Base-by-base conservation (phyloP, 2,888 invertebrate species). In the Sabellastarte sp. region DNA sequence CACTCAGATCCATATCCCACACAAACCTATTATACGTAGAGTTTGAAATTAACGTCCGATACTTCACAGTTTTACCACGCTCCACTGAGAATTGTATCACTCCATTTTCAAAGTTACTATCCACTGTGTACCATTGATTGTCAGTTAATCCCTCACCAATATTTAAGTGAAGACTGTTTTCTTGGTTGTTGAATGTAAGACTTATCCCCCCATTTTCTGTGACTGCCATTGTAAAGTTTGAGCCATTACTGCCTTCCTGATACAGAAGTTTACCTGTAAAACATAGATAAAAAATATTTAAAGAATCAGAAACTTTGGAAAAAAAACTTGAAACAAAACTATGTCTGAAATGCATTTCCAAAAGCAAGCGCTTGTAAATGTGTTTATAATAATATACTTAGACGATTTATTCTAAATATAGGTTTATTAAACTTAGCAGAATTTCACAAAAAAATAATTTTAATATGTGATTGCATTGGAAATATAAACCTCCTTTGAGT, bases 81-180 rank as follows among this genome's bases (percentile, higher is more conserved):
- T 53, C 53, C 28, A 53, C 28, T 26, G 53, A 20, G 4, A 53
- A 10, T 20, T 24, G 5, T 24, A 53, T 53, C 5, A 24, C 53
- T 24, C 53, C 53, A n/a, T 5, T n/a, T 5, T 20, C 4, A 26
- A 53, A 53, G 4, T 10, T 26, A 53, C 53, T 53, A 53, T 53
- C 53, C 53, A 53, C 53, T n/a, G 53, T 53, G 28, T 53, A 53
- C 53, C 53, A 53, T 26, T 53, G 53, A 26, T 53, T 53, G 24
- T 26, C 28, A 10, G 24, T 5, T 5, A 53, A 26, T 24, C 5
- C 5, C 5, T 26, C 28, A 53, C 28, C 53, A 15, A 5, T 53
- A 5, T 15, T 26, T 26, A n/a, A 20, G 53, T 10, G 24, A 5
- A 53, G 24, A 53, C 24, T 53, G 28, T n/a, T 26, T 20, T 53